Evolutionary conservation across 1,140 invertebrate species (phyloP), one percentile per base, ranked within the genome.

Genomic region (Drosophila nigromelanica): DNA sequence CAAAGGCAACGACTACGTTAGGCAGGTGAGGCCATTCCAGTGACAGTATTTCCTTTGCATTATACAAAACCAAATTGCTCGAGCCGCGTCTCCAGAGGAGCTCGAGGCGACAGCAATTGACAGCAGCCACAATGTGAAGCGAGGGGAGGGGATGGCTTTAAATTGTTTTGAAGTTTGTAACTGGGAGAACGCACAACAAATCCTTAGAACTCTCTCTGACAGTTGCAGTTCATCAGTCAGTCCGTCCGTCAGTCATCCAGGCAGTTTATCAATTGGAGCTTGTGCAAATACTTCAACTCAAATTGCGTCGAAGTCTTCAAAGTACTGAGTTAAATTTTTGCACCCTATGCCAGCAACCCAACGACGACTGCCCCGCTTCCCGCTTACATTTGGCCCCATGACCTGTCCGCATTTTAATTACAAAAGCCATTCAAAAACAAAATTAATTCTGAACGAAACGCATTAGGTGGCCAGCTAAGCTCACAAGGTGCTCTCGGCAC

Each of bases 341-440:
- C 11, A 10, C 10, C 45, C 30, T 11, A 14, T 4, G 15, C 8
- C 15, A 50, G n/a, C 14, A 45, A 14, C 5, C 21, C 12, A 10
- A n/a, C 12, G 39, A 7, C 35, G 14, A 8, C 30, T 18, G 40
- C n/a, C 40, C 56, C 66, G 18, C 8, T 33, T 21, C 8, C 10
- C 33, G 27, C 27, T 27, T 21, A 24, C 18, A 11, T 51, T 64
- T 35, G 21, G 33, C 27, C 2, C 11, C 48, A 47, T 12, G 30
- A 18, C 18, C 52, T 63, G 69, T 74, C 80, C 66, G 69, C 69
- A 76, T 85, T 85, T 86, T 85, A 85, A 85, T 85, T 85, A 86
- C 77, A 74, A 40, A 60, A 66, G 62, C 51, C 69, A 80, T 80
- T 80, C 72, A 74, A 74, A 75, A 82, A 58, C 69, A 42, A 74